These are phyloP conservation scores for Colossoma macropomum DNA, from an alignment of 2,113 vertebrate species.

Conservation along the genomic window DNA sequence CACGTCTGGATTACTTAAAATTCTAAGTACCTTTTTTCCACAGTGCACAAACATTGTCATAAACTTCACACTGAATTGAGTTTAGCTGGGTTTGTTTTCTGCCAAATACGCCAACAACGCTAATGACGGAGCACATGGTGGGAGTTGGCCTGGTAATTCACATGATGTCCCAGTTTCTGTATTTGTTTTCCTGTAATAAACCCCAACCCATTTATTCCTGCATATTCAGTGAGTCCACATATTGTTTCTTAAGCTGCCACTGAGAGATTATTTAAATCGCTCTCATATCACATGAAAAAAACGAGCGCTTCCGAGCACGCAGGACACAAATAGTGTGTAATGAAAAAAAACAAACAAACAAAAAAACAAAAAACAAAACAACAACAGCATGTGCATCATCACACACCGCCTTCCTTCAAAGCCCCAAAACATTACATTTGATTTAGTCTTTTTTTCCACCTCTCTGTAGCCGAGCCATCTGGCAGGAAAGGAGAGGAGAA, in stretches of 20 bases:
- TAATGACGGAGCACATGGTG: not conserved
- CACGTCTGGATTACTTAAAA: not conserved
- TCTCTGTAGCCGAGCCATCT: constrained; percentile 18
- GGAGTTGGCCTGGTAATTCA: not conserved
- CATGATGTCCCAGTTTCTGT: not conserved
- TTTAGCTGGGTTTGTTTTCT: not conserved
- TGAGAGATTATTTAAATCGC: not conserved
- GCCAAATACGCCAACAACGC: not conserved
- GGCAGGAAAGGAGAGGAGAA: not conserved
- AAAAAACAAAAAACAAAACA: not conserved
- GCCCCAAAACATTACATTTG: constrained; percentile 5
- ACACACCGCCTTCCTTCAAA: not conserved
- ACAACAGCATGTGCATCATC: not conserved
- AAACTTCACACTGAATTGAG: not conserved
- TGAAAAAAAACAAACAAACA: not conserved
- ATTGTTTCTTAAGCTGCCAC: not conserved
- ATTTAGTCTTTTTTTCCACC: not conserved
- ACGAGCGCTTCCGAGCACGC: not conserved
- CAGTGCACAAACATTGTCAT: too few relatives aligned
- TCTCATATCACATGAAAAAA: constrained; percentile 2
- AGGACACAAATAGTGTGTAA: not conserved
- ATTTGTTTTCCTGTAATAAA: not conserved
- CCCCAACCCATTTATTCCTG: not conserved
- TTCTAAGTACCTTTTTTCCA: not conserved
- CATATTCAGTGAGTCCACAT: not conserved